Evolutionary conservation across 2,113 vertebrate genomes (phyloP).

Genomic region (Cyphomyrus plagiostoma): DNA sequence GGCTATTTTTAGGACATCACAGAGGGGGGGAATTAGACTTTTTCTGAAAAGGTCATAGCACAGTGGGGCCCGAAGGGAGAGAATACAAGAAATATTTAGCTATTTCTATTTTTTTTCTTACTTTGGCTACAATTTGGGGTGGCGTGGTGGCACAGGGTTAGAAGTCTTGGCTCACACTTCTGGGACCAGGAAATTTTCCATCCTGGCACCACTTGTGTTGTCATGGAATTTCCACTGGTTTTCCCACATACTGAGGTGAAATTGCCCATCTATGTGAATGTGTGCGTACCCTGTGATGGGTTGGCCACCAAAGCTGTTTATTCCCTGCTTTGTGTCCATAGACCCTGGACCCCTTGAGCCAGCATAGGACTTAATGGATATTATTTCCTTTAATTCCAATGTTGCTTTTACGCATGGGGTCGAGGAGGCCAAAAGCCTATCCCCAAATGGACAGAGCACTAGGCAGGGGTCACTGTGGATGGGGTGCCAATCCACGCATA

Average conservation of each 20-base stretch:
- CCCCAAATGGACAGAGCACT: neutral
- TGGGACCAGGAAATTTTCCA: neutral
- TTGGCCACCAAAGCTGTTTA: neutral
- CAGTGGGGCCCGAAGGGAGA: neutral
- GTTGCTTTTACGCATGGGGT: neutral
- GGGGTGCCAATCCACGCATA: neutral
- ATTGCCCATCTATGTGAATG: neutral
- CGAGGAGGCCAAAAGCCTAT: neutral
- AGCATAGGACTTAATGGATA: neutral
- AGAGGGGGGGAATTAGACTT: neutral
- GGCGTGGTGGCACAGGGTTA: neutral
- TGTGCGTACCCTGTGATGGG: neutral
- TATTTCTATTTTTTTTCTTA: neutral
- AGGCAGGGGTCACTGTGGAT: neutral
- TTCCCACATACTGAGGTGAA: neutral
- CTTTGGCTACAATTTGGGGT: neutral
- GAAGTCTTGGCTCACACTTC: neutral
- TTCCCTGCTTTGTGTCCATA: neutral
- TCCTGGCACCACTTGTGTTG: neutral
- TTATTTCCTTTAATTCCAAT: neutral
- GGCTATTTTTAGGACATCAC: neutral
- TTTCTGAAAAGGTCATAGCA: neutral
- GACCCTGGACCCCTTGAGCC: neutral
- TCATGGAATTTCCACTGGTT: neutral
- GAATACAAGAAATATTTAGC: neutral